phyloP scores from a whole-genome alignment of 1,140 invertebrate genomes.

The Brachionus paranguensis region DNA sequence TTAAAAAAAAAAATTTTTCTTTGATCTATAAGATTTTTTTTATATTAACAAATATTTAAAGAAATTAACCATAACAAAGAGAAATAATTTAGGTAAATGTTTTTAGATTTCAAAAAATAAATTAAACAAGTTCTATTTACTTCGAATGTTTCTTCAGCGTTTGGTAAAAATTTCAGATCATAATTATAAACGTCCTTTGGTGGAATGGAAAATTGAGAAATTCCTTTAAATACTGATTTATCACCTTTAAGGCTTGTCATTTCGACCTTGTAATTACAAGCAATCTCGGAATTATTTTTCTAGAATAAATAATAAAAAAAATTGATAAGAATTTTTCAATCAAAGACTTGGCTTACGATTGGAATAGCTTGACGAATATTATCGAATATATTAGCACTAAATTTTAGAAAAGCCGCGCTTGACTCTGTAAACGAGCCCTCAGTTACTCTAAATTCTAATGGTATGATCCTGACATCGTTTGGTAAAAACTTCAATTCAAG shows the following conservation, averaged over 20 bases:
- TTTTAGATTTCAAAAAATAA: too few relatives aligned
- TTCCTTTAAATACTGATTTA: conserved; percentile 7
- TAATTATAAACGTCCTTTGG: conserved; percentile 10
- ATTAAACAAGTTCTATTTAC: neutral
- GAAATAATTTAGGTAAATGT: too few relatives aligned
- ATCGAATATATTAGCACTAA: conserved; percentile 50
- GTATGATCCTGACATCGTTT: neutral
- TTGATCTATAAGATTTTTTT: too few relatives aligned
- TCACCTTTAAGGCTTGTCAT: neutral
- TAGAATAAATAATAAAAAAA: neutral
- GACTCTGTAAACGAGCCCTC: conserved; percentile 16
- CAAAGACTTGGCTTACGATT: conserved; percentile 45
- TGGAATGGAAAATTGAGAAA: neutral
- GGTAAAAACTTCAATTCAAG: neutral
- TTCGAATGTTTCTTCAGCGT: conserved; percentile 24
- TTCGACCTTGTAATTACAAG: conserved; percentile 23
- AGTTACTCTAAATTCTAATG: conserved; percentile 14
- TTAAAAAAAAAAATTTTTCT: too few relatives aligned
- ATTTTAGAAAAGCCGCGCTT: neutral
- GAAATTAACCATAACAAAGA: too few relatives aligned
- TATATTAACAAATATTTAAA: too few relatives aligned
- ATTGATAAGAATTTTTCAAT: neutral
- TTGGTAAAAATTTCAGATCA: conserved; percentile 9
- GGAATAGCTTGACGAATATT: conserved; percentile 52
- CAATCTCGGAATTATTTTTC: conserved; percentile 17